Evolutionary conservation across 2,113 vertebrate species (phyloP), one percentile per base, ranked within the genome.

Genomic region (Scolopax mira): DNA sequence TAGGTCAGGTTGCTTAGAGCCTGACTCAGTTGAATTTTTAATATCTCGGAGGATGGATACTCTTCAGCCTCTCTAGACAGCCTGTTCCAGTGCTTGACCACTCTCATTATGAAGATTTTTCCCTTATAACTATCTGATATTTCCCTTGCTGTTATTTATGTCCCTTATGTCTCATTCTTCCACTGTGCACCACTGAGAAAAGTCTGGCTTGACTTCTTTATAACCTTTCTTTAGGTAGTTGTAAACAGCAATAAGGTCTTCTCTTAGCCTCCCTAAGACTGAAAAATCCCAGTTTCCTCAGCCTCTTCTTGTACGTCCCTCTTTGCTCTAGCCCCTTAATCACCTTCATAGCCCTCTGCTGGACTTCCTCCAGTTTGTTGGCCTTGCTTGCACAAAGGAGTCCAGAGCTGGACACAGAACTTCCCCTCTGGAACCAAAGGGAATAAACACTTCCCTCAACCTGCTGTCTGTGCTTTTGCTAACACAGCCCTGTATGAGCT

Each of bases 381-480:
- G 46, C 5, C 15, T 72, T 81, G 73, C 65, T 78, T 57, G 11
- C 78, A 60, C 33, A 16, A 52, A 51, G 39, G 48, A 83, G 42
- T 33, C 88, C 82, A 65, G 60, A 60, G 73, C 0, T 0, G 81
- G 61, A 81, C 72, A 37, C 57, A 46, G 61, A 28, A 57, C 41
- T 75, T 93, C 19, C 44, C 31, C 60, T 52, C 33, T 57, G 41
- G 67, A 90, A 41, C 39, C 37, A 39, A 72, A 48, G 73, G 73
- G 89, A 93, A 81, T 93, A 93, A 93, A 84, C 61, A 72, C 69
- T 83, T 95, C 39, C 21, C 55, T 93, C 52, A 65, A 49, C 91
- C 66, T 84, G 52, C 49, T 90, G 78, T 49, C 77, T 65, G 13
- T 24, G 24, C 15, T 88, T 95, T 81, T 80, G 39, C 35, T 88